A percentile compares a stretch with the other conserved stretches of the same genome.
Evolutionary conservation across 2,888 invertebrate species (phyloP).

Genomic region (Imbricaverruca yamaguchii): DNA sequence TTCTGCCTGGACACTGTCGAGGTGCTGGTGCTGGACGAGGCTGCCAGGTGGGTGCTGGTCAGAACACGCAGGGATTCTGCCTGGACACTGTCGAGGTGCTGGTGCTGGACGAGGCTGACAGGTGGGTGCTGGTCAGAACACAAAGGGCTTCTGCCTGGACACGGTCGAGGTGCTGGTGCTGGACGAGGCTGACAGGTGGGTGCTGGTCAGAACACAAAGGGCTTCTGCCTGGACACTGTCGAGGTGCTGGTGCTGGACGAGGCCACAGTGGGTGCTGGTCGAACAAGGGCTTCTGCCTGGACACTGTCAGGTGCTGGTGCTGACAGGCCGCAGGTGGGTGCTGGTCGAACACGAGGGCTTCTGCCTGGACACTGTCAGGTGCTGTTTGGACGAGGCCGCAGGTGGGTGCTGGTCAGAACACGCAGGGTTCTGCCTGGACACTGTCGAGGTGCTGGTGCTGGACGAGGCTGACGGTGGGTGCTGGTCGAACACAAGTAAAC

Average conservation of each 20-base stretch:
- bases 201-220: background rate
- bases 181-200: conserved; percentile 63
- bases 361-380: no score
- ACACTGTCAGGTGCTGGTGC: no score
- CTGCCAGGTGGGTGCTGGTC: background rate
- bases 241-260: conserved; percentile 78
- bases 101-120: conserved; percentile 68
- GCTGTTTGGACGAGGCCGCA: no score
- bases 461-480: conserved; percentile 61
- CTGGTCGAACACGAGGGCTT: no score
- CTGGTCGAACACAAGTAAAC: no score
- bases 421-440: conserved; percentile 52
- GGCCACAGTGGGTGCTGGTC: no score
- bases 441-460: conserved; percentile 77
- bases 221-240: conserved; percentile 60
- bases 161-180: conserved; percentile 80
- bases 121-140: conserved; percentile 37
- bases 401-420: no score
- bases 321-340: no score
- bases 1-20: conserved; percentile 63
- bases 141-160: conserved; percentile 48
- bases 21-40: background rate
- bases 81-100: conserved; percentile 82
- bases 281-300: no score
- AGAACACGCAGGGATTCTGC: background rate